phyloP scores from a whole-genome alignment of 1,140 invertebrate genomes.

The Drosophila murphyi region DNA sequence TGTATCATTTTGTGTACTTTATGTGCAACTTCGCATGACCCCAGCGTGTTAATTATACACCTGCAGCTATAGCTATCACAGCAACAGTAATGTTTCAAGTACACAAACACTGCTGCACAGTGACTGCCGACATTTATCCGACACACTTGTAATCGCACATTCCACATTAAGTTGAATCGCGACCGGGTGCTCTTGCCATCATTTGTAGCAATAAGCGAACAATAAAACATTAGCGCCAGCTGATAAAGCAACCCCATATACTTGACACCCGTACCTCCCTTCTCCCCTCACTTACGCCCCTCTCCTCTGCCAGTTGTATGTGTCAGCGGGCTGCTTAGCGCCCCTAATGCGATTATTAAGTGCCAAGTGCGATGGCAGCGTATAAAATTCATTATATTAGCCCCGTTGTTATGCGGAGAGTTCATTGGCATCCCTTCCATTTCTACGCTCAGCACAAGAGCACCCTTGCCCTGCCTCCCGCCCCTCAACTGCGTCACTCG shows the following conservation, averaged over 20 bases:
- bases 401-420: conserved; percentile 22
- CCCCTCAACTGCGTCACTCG: conserved; percentile 39
- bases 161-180: conserved; percentile 26
- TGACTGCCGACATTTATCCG: conserved; percentile 17
- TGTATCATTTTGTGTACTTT: conserved; percentile 11
- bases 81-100: background rate
- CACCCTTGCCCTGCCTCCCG: no score
- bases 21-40: conserved; percentile 15
- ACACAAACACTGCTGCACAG: background rate
- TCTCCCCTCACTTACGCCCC: background rate
- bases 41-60: conserved; percentile 41
- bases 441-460: no score
- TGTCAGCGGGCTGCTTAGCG: conserved; percentile 75
- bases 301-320: conserved; percentile 8
- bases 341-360: conserved; percentile 81
- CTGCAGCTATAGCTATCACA: conserved; percentile 33
- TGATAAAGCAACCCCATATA: conserved; percentile 55
- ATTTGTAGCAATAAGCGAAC: conserved; percentile 77
- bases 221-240: conserved; percentile 71
- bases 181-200: conserved; percentile 1
- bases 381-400: conserved; percentile 82
- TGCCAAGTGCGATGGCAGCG: conserved; percentile 73
- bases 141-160: conserved; percentile 19
- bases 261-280: background rate
- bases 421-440: conserved; percentile 37